Evolutionary conservation across 2,113 vertebrate species (phyloP).

Genomic region (Antigone vipio): DNA sequence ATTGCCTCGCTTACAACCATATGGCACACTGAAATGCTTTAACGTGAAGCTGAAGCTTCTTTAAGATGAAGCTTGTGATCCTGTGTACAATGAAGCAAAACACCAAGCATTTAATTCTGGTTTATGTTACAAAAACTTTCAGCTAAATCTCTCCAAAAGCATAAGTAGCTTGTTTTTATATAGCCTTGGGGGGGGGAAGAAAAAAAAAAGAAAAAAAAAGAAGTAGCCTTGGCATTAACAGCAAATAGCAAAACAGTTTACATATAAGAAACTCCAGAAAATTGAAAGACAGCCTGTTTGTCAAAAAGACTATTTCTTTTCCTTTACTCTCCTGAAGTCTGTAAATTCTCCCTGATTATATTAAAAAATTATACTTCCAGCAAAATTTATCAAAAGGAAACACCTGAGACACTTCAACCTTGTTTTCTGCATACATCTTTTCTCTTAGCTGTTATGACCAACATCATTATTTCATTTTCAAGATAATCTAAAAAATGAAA

Average conservation of each 20-base stretch:
- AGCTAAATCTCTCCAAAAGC: not conserved
- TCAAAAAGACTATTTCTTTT: not conserved
- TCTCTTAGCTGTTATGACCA: not conserved
- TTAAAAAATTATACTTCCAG: not conserved
- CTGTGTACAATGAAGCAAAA: not conserved
- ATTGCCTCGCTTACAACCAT: not conserved
- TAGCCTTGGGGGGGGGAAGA: not conserved
- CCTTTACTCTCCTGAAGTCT: not conserved
- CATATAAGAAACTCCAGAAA: not conserved
- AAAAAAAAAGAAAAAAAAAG: too few species aligned
- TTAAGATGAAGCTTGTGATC: not conserved
- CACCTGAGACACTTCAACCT: not conserved
- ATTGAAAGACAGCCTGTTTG: not conserved
- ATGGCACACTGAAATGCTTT: not conserved
- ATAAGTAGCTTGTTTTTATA: not conserved
- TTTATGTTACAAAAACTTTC: not conserved
- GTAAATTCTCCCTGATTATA: not conserved
- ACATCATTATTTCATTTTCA: not conserved
- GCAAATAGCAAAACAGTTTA: not conserved
- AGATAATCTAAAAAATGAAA: not conserved
- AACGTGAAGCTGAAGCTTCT: not conserved
- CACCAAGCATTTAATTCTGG: not conserved
- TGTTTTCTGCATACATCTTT: not conserved
- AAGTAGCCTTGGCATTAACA: not conserved
- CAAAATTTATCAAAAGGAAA: not conserved